A percentile compares a stretch with the other conserved stretches of the same genome.
Conservation (phyloP, 1,140 invertebrate species). For the Lordiphosa mommai region DNA sequence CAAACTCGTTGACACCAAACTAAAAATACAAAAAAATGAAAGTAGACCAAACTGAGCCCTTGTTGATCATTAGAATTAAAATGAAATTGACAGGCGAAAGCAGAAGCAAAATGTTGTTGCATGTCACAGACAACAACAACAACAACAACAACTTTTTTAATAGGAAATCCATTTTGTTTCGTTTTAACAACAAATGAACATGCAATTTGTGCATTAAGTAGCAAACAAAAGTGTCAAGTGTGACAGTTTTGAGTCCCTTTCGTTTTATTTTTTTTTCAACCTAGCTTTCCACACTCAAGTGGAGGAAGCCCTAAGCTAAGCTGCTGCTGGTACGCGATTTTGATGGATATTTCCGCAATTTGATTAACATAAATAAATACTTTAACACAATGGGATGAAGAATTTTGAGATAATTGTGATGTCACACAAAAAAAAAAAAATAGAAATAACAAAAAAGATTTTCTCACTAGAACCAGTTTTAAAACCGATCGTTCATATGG, state of each 20-base stretch:
- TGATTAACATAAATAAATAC: no score
- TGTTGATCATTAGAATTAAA: conserved; percentile 36
- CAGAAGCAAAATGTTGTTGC: conserved; percentile 43
- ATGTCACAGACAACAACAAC: conserved; percentile 34
- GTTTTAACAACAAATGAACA: conserved; percentile 51
- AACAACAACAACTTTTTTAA: conserved; percentile 25
- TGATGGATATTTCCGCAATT: conserved; percentile 46
- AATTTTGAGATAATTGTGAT: no score
- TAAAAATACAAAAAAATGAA: conserved; percentile 42
- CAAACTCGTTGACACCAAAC: conserved; percentile 36
- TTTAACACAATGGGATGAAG: no score
- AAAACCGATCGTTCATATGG: no score
- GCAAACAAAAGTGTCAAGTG: conserved; percentile 63
- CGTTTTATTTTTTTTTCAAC: conserved; percentile 7
- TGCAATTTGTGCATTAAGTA: conserved; percentile 72
- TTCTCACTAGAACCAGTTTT: no score
- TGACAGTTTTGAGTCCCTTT: conserved; percentile 46
- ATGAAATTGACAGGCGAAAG: conserved; percentile 29
- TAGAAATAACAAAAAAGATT: no score
- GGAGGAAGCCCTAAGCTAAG: conserved; percentile 20
- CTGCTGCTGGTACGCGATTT: not conserved
- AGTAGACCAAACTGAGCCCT: conserved; percentile 36
- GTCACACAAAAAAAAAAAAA: no score
- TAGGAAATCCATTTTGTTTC: conserved; percentile 57
- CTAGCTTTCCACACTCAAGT: conserved; percentile 3